Evolutionary conservation across 2,113 vertebrate species (phyloP).

Genomic region (Dromas ardeola): DNA sequence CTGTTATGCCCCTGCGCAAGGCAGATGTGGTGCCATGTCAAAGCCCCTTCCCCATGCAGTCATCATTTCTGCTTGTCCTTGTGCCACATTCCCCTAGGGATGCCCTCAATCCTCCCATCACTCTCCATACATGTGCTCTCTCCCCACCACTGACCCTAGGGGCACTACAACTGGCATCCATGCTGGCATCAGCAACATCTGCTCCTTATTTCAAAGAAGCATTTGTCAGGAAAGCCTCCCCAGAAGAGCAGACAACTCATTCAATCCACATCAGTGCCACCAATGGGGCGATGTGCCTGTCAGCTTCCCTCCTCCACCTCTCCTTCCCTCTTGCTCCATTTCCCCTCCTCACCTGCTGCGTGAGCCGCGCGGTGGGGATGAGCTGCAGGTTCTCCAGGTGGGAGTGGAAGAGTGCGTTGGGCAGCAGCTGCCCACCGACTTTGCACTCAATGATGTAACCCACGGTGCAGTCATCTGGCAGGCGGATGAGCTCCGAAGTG

Average conservation of each 20-base stretch:
- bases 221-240: neutral
- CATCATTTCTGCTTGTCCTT: neutral
- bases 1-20: neutral
- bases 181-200: neutral
- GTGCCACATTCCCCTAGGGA: neutral
- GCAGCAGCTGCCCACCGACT: conserved; percentile 80
- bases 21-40: neutral
- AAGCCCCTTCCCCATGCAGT: neutral
- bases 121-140: neutral
- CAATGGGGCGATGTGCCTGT: neutral
- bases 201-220: neutral
- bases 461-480: conserved; percentile 91
- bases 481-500: conserved; percentile 85
- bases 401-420: conserved; percentile 87
- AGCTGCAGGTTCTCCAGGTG: conserved; percentile 91
- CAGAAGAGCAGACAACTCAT: neutral
- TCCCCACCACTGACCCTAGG: neutral
- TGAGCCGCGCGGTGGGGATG: conserved; percentile 73
- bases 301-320: neutral
- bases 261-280: neutral
- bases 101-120: neutral
- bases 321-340: neutral
- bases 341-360: conserved; percentile 71
- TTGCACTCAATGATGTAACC: conserved; percentile 90
- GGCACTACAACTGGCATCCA: neutral